phyloP scores from a whole-genome alignment of 2,888 invertebrate species.

The Andrena camellia region DNA sequence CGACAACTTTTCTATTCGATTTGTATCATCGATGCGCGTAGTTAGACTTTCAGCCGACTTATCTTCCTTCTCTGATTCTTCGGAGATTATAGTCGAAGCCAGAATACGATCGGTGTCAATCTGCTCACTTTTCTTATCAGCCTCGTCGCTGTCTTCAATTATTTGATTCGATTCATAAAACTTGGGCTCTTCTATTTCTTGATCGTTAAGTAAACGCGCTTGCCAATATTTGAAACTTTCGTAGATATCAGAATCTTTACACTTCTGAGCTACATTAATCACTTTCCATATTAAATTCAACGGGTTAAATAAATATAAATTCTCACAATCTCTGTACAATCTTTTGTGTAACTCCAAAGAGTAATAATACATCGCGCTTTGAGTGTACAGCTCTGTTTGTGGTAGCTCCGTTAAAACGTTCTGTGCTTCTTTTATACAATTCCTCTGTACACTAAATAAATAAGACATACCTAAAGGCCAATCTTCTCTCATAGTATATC shows the following conservation, averaged over 20 bases:
- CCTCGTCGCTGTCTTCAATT: not conserved
- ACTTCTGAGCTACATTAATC: slow-evolving; percentile 48
- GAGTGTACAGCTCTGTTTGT: slow-evolving; percentile 74
- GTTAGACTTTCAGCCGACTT: not conserved
- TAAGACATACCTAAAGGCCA: slow-evolving; percentile 86
- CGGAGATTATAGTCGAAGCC: not conserved
- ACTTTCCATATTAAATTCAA: slow-evolving; percentile 74
- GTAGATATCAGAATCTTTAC: slow-evolving; percentile 60
- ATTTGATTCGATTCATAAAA: slow-evolving; percentile 8
- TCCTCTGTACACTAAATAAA: slow-evolving; percentile 84
- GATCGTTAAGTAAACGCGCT: slow-evolving; percentile 33
- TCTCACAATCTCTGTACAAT: slow-evolving; percentile 63
- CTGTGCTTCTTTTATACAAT: slow-evolving; percentile 72
- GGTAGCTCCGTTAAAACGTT: slow-evolving; percentile 77
- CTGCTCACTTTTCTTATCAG: not conserved
- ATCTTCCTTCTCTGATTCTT: not conserved
- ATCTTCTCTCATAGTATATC: slow-evolving; percentile 86
- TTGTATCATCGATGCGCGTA: not conserved
- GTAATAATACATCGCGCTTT: slow-evolving; percentile 80
- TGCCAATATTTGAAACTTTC: slow-evolving; percentile 70
- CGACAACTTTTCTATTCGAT: slow-evolving; percentile 1
- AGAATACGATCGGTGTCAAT: not conserved
- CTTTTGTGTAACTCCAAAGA: slow-evolving; percentile 75
- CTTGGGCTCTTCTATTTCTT: slow-evolving; percentile 21
- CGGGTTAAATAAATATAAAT: slow-evolving; percentile 77